Conservation (phyloP, 2,888 invertebrate genomes). For the Beris morrisii region DNA sequence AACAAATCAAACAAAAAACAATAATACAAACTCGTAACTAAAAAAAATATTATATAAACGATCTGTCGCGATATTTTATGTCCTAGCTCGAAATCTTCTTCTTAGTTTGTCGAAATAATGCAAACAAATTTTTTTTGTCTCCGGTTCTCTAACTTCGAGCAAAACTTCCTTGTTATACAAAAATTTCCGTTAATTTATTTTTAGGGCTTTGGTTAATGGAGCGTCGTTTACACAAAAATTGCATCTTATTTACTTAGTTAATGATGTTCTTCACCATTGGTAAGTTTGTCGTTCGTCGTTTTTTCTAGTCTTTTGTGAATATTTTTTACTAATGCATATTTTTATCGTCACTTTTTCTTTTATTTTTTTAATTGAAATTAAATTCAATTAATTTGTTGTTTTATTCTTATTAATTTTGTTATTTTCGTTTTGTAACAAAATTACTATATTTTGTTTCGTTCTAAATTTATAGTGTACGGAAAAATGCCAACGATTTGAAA, state of each 20-base stretch:
- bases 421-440: constrained; percentile 32
- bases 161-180: constrained; percentile 40
- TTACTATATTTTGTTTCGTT: constrained; percentile 29
- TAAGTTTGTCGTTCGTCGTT: constrained; percentile 59
- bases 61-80: too few species aligned
- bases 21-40: neutral
- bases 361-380: constrained; percentile 15
- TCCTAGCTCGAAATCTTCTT: neutral
- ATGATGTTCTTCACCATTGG: constrained; percentile 98
- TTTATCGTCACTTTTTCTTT: constrained; percentile 11
- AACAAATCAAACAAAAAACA: neutral
- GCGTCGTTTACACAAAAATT: constrained; percentile 88
- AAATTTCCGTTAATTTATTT: constrained; percentile 57
- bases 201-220: constrained; percentile 63
- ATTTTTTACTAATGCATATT: constrained; percentile 13
- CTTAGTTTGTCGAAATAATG: constrained; percentile 7
- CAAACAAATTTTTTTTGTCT: constrained; percentile 15
- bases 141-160: constrained; percentile 23
- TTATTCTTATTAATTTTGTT: constrained; percentile 25
- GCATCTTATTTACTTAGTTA: constrained; percentile 97
- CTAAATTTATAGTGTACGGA: constrained; percentile 77
- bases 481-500: constrained; percentile 91
- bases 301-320: constrained; percentile 1
- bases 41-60: constrained; percentile 4
- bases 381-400: constrained; percentile 8